These are phyloP conservation scores for Myrmecobius fasciatus DNA, from an alignment of 2,113 vertebrate species.

Conservation along the genomic window DNA sequence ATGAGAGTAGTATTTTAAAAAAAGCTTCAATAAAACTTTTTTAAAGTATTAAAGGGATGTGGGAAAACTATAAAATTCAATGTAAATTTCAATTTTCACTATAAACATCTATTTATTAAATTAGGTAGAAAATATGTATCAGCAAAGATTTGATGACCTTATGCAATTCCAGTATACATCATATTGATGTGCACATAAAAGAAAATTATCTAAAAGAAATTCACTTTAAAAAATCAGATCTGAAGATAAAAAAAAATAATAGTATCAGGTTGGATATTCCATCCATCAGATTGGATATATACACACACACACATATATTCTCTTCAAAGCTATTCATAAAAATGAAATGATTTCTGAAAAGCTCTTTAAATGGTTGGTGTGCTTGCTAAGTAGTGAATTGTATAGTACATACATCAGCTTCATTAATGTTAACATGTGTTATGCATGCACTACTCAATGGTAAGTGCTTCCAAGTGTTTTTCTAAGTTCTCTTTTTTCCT, in stretches of 20 bases:
- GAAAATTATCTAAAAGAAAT: not conserved
- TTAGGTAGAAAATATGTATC: not conserved
- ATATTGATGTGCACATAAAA: not conserved
- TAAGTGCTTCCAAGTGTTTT: not conserved
- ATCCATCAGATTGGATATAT: not conserved
- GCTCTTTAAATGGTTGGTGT: not conserved
- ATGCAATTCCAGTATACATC: not conserved
- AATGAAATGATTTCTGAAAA: not conserved
- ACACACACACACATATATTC: not conserved
- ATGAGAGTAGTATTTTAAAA: not conserved
- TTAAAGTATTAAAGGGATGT: not conserved
- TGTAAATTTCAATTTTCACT: not conserved
- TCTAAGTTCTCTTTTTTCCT: not conserved
- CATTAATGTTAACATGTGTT: fast-evolving
- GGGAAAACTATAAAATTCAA: not conserved
- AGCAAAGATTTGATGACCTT: not conserved
- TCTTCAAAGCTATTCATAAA: not conserved
- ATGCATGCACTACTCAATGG: no score
- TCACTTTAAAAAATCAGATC: not conserved
- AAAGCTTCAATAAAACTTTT: not conserved
- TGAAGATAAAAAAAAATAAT: not conserved
- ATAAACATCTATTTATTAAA: not conserved
- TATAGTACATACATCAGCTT: no score
- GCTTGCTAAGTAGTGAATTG: not conserved
- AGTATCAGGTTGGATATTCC: not conserved